Percentiles rank a stretch among this genome's conserved stretches.
phyloP scores from a whole-genome alignment of 2,113 vertebrate genomes.

The Pseudolaguvia tuberculata region DNA sequence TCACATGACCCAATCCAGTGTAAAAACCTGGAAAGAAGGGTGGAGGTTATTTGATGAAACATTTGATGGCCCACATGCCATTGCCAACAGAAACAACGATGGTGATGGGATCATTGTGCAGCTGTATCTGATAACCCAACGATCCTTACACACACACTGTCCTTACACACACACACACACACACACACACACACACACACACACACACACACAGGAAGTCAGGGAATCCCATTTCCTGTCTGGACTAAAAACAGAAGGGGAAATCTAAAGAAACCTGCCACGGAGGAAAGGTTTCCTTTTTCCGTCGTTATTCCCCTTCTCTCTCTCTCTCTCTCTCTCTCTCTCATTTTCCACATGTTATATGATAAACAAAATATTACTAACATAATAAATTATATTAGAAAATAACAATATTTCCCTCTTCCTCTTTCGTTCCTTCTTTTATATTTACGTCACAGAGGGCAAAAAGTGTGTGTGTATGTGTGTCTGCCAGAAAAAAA shows the following conservation, averaged over 20 bases:
- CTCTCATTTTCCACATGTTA: not conserved
- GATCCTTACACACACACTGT: not conserved
- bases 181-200: constrained; percentile 36
- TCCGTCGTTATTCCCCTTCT: not conserved
- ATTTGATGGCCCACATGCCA: not conserved
- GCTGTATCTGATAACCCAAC: too few relatives aligned
- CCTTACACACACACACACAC: too few relatives aligned
- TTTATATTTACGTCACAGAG: constrained; percentile 15
- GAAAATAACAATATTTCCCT: not conserved
- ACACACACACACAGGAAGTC: constrained; percentile 64
- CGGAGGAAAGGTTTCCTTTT: not conserved
- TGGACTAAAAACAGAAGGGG: constrained; percentile 57
- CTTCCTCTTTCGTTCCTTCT: not conserved
- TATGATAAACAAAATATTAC: not conserved
- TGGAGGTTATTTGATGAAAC: too few relatives aligned
- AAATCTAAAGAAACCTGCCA: not conserved
- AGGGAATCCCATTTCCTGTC: constrained; percentile 65
- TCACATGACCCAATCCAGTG: too few relatives aligned
- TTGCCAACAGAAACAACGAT: not conserved
- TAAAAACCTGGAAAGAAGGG: too few relatives aligned
- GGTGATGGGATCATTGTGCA: not conserved
- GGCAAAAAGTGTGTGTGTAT: constrained; percentile 13
- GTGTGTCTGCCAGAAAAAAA: constrained; percentile 7
- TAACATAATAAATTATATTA: not conserved
- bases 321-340: not conserved